phyloP scores from a whole-genome alignment of 2,797 vertebrate genomes.

The Paramormyrops hopkinsi region DNA sequence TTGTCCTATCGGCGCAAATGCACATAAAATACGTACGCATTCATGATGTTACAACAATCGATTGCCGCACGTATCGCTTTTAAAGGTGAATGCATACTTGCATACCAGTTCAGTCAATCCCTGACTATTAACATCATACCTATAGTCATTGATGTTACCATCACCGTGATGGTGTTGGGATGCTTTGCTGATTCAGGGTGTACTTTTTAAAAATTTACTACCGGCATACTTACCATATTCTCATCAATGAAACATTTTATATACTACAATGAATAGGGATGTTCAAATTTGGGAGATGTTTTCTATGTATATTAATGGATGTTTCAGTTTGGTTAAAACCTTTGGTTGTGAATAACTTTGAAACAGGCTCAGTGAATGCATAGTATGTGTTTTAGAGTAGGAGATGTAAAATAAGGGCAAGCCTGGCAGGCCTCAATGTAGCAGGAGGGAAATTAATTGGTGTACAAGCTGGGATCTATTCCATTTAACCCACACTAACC shows the following conservation, averaged over 20 bases:
- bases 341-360: neutral
- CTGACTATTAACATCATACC: neutral
- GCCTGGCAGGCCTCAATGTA: neutral
- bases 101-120: neutral
- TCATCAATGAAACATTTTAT: neutral
- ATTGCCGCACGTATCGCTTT: neutral
- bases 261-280: neutral
- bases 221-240: neutral
- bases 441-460: neutral
- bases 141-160: neutral
- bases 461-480: neutral
- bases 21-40: neutral
- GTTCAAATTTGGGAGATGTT: neutral
- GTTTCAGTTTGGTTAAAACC: neutral
- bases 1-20: neutral
- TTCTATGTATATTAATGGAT: neutral
- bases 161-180: neutral
- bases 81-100: neutral
- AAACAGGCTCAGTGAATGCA: neutral
- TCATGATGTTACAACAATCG: neutral
- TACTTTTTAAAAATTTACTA: neutral
- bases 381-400: neutral
- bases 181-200: neutral
- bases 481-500: slow-evolving; percentile 1
- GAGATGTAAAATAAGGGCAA: neutral